A percentile compares a stretch with the other conserved stretches of the same genome.
Conservation (phyloP, 2,888 invertebrate genomes). For the Limenitis camilla region DNA sequence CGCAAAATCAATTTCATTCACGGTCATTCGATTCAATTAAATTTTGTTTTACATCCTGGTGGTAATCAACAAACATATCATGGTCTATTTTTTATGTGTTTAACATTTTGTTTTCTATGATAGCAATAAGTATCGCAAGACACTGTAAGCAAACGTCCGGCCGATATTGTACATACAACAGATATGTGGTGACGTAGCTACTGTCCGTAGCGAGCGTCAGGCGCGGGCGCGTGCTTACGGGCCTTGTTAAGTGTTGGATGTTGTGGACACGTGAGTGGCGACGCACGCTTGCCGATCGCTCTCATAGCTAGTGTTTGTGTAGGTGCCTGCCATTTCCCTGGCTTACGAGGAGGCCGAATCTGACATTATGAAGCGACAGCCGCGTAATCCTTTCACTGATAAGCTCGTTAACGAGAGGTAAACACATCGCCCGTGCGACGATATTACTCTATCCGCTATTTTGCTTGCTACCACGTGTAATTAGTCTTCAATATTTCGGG, state of each 20-base stretch:
- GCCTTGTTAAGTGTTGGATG: constrained; percentile 60
- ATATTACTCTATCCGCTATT: constrained; percentile 69
- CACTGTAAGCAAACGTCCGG: constrained; percentile 43
- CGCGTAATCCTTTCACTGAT: constrained; percentile 97
- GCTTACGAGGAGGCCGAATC: constrained; percentile 98
- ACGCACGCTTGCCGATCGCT: constrained; percentile 40
- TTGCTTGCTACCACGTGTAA: constrained; percentile 69
- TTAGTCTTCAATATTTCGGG: constrained; percentile 63
- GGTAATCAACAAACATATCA: constrained; percentile 47
- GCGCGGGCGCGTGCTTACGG: constrained; percentile 31
- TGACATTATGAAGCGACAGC: constrained; percentile 99
- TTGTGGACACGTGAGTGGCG: constrained; percentile 46
- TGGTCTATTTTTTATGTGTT: constrained; percentile 61
- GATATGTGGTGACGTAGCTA: too few relatives aligned
- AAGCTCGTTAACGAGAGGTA: constrained; percentile 99
- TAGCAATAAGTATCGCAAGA: constrained; percentile 53
- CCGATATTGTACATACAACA: too few relatives aligned
- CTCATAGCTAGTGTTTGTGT: constrained; percentile 74
- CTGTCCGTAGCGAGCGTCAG: constrained; percentile 15
- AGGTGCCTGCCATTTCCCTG: constrained; percentile 98
- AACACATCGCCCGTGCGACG: constrained; percentile 61
- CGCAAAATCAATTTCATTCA: constrained; percentile 33
- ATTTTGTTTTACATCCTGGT: constrained; percentile 46
- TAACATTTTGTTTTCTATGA: constrained; percentile 54
- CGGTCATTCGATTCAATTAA: constrained; percentile 30